Conservation (phyloP, 2,113 vertebrate species). For the Pseudolaguvia tuberculata region DNA sequence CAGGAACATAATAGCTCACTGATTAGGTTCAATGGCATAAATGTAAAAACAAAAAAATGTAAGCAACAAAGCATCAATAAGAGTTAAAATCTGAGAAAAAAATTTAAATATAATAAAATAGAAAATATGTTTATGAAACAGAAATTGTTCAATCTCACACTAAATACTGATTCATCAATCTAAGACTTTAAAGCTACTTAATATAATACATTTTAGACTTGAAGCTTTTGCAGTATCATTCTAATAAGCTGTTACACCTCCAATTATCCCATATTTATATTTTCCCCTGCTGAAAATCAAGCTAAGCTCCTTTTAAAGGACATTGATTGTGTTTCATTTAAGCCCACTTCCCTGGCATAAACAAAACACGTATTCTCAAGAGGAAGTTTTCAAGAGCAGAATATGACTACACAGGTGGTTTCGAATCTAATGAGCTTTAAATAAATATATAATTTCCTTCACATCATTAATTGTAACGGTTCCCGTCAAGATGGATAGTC, state of each 20-base stretch:
- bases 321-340: constrained; percentile 56
- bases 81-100: too few species aligned
- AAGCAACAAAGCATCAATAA: too few species aligned
- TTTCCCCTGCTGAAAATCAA: constrained; percentile 37
- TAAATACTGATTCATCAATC: too few species aligned
- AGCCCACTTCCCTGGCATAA: constrained; percentile 63
- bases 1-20: too few species aligned
- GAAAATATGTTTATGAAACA: too few species aligned
- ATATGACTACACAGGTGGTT: constrained; percentile 56
- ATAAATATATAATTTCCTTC: constrained; percentile 70
- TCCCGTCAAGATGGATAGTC: constrained; percentile 54
- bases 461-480: constrained; percentile 64
- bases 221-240: not conserved
- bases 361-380: constrained; percentile 59
- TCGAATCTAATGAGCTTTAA: constrained; percentile 67
- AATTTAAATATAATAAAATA: too few species aligned
- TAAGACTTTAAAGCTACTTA: not conserved
- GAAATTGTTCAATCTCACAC: too few species aligned
- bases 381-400: constrained; percentile 51
- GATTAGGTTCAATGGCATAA: too few species aligned
- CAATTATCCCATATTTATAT: constrained; percentile 6
- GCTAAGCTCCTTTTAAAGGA: constrained; percentile 27
- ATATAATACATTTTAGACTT: not conserved
- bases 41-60: too few species aligned
- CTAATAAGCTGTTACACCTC: too few species aligned